Evolutionary conservation across 2,113 vertebrate species (phyloP), one percentile per base, ranked within the genome.

Genomic region (Cyphomyrus plagiostoma): DNA sequence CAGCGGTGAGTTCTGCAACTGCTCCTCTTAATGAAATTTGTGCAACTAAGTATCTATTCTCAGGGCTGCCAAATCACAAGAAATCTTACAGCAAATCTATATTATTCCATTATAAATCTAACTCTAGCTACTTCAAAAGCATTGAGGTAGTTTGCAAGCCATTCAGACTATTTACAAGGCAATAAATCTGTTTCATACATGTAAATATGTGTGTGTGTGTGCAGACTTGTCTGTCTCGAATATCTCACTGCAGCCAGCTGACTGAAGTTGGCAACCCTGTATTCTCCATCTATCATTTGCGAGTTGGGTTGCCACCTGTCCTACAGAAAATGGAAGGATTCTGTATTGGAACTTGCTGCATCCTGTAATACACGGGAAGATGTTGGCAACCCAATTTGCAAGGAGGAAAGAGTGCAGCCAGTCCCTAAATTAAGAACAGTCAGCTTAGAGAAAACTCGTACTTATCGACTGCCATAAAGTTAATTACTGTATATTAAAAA

Each of bases 1-100:
- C 95, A 0, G 95, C 93, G 92, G 95, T 96, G 91, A 23, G 93
- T 62, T 42, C n/a, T 80, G n/a, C 74, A 39, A 77, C 13, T 4
- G 26, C 66, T 39, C 4, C 26, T 80, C 74, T 42, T 42, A 42
- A 80, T 80, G 42, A 42, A 80, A 39, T 19, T 7, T 1, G 35
- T 80, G 74, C 17, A 42, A 80, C 74, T 19, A 42, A 42, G 74
- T 21, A 80, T 19, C 39, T 70, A 30, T 70, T 77, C 30, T 19
- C n/a, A 39, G 15, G 35, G 35, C 0, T 77, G 74, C 15, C 15
- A 42, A 77, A 15, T 77, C 35, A 10, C 62, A 1, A 11, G 62
- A 66, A 66, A 1, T 66, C 62, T 11, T 66, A 66, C 8, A 0
- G 23, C 8, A 66, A 66, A 70, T 70, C n/a, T 70, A 10, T 70